Evolutionary conservation across 2,888 invertebrate species (phyloP).

Genomic region (Mythimna ferrago): DNA sequence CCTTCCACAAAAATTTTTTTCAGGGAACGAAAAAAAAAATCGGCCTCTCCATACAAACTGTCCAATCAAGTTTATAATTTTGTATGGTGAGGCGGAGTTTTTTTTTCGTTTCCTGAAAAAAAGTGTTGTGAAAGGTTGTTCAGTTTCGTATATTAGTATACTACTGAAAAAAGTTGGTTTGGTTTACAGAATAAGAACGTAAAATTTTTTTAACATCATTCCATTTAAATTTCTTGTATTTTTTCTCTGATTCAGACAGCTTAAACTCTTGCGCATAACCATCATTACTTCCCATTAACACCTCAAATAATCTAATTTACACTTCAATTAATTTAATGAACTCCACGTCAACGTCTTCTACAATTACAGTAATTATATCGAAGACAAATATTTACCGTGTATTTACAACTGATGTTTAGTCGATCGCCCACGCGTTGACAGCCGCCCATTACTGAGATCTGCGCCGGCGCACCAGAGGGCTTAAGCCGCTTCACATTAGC

Average conservation of each 20-base stretch:
- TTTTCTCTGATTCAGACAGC: neutral
- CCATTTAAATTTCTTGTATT: neutral
- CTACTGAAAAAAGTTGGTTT: slow-evolving; percentile 1
- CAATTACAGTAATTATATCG: slow-evolving; percentile 84
- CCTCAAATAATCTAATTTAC: slow-evolving; percentile 54
- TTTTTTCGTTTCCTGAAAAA: too few relatives aligned
- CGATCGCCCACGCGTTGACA: slow-evolving; percentile 86
- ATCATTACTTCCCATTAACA: slow-evolving; percentile 47
- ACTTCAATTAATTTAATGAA: slow-evolving; percentile 62
- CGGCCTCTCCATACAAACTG: too few relatives aligned
- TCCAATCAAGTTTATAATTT: too few relatives aligned
- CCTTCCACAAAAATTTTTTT: too few relatives aligned
- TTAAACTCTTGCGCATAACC: slow-evolving; percentile 11
- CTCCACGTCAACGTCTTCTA: slow-evolving; percentile 52
- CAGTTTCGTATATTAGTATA: too few relatives aligned
- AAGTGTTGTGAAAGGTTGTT: too few relatives aligned
- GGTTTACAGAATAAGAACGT: slow-evolving; percentile 14
- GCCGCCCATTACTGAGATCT: slow-evolving; percentile 75
- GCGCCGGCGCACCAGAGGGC: slow-evolving; percentile 76
- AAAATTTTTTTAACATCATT: slow-evolving; percentile 18
- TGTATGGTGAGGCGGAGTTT: too few relatives aligned
- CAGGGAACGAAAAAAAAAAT: too few relatives aligned
- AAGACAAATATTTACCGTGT: slow-evolving; percentile 88
- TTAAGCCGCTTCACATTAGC: slow-evolving; percentile 72
- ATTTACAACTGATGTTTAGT: slow-evolving; percentile 84